phyloP scores from a whole-genome alignment of 1,140 invertebrate species.

The Cheumatopsyche charites region DNA sequence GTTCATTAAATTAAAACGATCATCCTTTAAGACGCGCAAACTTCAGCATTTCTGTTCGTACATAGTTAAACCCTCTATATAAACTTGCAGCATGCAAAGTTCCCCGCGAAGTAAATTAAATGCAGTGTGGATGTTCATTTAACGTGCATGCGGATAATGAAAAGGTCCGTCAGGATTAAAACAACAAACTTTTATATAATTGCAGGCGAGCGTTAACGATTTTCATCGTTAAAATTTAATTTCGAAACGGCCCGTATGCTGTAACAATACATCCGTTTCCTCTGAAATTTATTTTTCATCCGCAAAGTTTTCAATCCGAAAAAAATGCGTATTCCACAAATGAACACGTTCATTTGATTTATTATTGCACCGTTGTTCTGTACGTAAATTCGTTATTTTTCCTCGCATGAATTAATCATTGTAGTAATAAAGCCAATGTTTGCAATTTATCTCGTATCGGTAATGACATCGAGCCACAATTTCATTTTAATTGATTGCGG shows the following conservation, averaged over 20 bases:
- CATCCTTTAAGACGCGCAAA: too few relatives aligned
- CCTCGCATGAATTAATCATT: not conserved
- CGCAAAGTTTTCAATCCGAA: too few relatives aligned
- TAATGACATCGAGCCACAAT: not conserved
- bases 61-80: not conserved
- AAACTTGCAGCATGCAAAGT: slow-evolving; percentile 23
- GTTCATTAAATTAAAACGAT: too few relatives aligned
- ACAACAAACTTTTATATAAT: slow-evolving; percentile 9
- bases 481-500: not conserved
- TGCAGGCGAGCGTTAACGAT: not conserved
- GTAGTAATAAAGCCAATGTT: not conserved
- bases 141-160: slow-evolving; percentile 18
- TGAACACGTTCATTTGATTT: too few relatives aligned
- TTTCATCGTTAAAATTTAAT: slow-evolving; percentile 4
- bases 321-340: too few relatives aligned
- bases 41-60: too few relatives aligned
- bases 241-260: too few relatives aligned
- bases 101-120: slow-evolving; percentile 15
- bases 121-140: slow-evolving; percentile 13
- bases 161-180: slow-evolving; percentile 25
- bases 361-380: too few relatives aligned
- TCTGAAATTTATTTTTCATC: too few relatives aligned
- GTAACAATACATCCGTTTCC: too few relatives aligned
- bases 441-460: not conserved
- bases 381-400: too few relatives aligned